phyloP scores from a whole-genome alignment of 1,140 invertebrate species.

The Steinernema khuongi region DNA sequence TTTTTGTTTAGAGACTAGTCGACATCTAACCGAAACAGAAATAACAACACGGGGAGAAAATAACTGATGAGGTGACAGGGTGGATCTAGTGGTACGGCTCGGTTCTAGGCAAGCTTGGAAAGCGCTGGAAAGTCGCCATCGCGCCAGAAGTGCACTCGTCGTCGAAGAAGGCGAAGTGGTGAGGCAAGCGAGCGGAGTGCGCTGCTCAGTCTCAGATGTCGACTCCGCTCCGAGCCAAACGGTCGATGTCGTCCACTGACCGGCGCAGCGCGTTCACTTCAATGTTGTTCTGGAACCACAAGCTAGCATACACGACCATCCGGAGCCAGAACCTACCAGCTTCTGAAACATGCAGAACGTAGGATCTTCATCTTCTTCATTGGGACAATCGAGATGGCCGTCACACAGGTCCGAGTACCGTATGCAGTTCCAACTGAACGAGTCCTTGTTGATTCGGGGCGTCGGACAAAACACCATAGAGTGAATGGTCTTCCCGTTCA shows the following conservation, averaged over 20 bases:
- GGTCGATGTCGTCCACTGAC: constrained; percentile 5
- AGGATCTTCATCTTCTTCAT: constrained; percentile 58
- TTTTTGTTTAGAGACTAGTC: background rate
- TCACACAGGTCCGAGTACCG: constrained; percentile 56
- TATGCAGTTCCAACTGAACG: constrained; percentile 45
- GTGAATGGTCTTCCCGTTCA: background rate
- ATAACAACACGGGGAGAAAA: background rate
- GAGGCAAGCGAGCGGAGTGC: too few species aligned
- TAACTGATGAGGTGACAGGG: background rate
- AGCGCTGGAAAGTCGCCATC: background rate
- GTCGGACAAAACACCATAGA: background rate
- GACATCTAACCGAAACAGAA: background rate
- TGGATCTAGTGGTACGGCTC: background rate
- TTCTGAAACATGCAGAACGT: constrained; percentile 53
- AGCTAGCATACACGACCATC: background rate
- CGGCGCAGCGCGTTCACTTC: background rate
- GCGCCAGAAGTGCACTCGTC: too few species aligned
- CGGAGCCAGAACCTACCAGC: constrained; percentile 44
- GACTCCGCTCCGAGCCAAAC: background rate
- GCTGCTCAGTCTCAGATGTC: background rate
- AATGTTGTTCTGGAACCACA: background rate
- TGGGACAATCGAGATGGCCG: constrained; percentile 55
- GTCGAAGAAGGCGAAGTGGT: too few species aligned
- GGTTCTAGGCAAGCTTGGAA: too few species aligned
- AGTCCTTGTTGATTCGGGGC: background rate